Evolutionary conservation across 2,888 invertebrate species (phyloP), one percentile per base, ranked within the genome.

Genomic region (Ichneumon xanthorius): DNA sequence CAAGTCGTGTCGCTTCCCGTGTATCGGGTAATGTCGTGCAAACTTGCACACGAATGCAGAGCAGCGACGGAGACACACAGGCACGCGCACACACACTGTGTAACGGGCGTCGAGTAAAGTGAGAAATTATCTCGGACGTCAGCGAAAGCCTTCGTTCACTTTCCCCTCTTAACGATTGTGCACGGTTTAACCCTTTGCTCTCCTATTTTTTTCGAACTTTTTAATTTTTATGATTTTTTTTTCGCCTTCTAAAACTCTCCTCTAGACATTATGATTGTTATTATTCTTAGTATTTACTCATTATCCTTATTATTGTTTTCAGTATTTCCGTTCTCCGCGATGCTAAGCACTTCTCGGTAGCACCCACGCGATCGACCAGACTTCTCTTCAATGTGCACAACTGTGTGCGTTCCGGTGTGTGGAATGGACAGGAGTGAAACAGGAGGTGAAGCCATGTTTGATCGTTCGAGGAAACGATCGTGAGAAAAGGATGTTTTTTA

Each of bases 1-100:
- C 79, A 85, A 85, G 85, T 71, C 78, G 77, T 78, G 58, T 73
- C 73, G 22, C 77, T 82, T 71, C 48, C 19, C 71, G 26, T 75
- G 70, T 65, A 82, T 76, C 82, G 82, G 40, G 37, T 68, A 53
- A 65, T 79, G 70, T 71, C 65, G 63, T 40, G 55, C 55, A 61
- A 11, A 37, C 48, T 33, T 40, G 61, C 53, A 65, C 48, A 71
- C 48, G 53, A 37, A 61, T 65, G 63, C 50, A 72, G 37, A 73
- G 63, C 71, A 63, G 4, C 50, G 53, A 40, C 58, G 2, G 19
- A 63, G 11, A 77, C 50, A 67, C 37, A 73, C 40, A 22, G 6
- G 67, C 48, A 67, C 19, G 61, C 37, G 22, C 16, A 68, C 50
- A 40, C 22, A 73, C 40, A 73, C n/a, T 16, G 48, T 45, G 40